A percentile compares a stretch with the other conserved stretches of the same genome.
These are phyloP conservation scores for Unio delphinus DNA, from an alignment of 2,888 invertebrate species.

Conservation along the genomic window DNA sequence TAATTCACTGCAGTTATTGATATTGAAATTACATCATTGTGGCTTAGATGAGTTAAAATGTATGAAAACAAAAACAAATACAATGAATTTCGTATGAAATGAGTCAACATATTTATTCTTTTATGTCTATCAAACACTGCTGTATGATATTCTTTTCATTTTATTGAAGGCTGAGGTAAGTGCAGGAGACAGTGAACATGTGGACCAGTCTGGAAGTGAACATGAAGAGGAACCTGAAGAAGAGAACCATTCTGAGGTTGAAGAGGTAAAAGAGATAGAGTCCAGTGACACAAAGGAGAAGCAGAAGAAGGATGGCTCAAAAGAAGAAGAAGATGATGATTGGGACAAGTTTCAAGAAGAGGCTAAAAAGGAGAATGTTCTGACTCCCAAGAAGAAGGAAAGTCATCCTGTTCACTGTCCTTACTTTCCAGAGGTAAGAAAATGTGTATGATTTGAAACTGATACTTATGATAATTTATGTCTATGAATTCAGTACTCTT, in stretches of 20 bases:
- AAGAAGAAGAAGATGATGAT: slow-evolving; percentile 79
- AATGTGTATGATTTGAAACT: neutral
- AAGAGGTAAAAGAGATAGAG: slow-evolving; percentile 22
- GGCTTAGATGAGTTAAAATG: no score
- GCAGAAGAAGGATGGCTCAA: slow-evolving; percentile 19
- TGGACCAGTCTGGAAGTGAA: slow-evolving; percentile 4
- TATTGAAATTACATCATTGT: no score
- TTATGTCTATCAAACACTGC: no score
- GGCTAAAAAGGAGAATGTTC: slow-evolving; percentile 81
- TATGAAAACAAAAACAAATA: no score
- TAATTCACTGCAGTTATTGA: no score
- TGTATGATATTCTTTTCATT: no score
- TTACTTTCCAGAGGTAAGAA: slow-evolving; percentile 86
- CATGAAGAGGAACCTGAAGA: slow-evolving; percentile 39
- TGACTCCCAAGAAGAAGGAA: slow-evolving; percentile 93
- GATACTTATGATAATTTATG: neutral
- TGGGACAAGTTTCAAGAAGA: slow-evolving; percentile 95
- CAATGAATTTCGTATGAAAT: no score
- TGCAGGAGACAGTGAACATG: no score
- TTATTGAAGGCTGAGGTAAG: no score
- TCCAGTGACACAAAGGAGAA: slow-evolving; percentile 15
- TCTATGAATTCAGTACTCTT: neutral
- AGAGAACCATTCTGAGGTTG: slow-evolving; percentile 30
- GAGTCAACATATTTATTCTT: no score
- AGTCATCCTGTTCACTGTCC: slow-evolving; percentile 99